A percentile compares a stretch with the other conserved stretches of the same genome.
Evolutionary conservation across 1,140 invertebrate genomes (phyloP).

Genomic region (Hestina assimilis): DNA sequence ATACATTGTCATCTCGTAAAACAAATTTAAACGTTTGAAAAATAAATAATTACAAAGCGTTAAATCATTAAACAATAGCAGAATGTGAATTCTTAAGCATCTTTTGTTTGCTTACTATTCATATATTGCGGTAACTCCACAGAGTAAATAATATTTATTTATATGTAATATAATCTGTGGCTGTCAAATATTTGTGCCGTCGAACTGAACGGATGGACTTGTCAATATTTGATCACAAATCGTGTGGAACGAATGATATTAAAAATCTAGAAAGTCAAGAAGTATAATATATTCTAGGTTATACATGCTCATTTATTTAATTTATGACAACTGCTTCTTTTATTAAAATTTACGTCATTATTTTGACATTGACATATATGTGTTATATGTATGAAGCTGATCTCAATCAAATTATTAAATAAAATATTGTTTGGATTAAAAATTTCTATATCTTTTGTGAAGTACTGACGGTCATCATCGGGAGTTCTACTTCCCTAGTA

Average conservation of each 20-base stretch:
- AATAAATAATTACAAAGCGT: neutral
- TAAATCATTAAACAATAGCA: neutral
- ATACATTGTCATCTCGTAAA: neutral
- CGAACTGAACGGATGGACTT: neutral
- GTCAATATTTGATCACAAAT: constrained; percentile 13
- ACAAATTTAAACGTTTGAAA: neutral
- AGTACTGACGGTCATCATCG: too few species aligned
- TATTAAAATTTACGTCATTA: neutral
- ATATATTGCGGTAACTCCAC: constrained; percentile 1
- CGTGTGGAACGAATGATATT: neutral
- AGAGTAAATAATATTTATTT: constrained; percentile 3
- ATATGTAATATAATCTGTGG: constrained; percentile 8
- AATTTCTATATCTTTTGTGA: too few species aligned
- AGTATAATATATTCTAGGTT: too few species aligned
- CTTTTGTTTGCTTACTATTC: neutral
- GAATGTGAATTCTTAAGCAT: neutral
- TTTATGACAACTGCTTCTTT: neutral
- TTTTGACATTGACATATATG: too few species aligned
- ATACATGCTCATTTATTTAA: too few species aligned
- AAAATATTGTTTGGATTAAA: too few species aligned
- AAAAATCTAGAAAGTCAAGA: too few species aligned
- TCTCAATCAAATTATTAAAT: too few species aligned
- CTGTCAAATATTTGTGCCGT: constrained; percentile 5
- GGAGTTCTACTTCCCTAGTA: too few species aligned
- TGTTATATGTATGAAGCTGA: too few species aligned